Conservation (phyloP, 2,888 invertebrate species). For the Pseudococcus jackbeardsleyi region DNA sequence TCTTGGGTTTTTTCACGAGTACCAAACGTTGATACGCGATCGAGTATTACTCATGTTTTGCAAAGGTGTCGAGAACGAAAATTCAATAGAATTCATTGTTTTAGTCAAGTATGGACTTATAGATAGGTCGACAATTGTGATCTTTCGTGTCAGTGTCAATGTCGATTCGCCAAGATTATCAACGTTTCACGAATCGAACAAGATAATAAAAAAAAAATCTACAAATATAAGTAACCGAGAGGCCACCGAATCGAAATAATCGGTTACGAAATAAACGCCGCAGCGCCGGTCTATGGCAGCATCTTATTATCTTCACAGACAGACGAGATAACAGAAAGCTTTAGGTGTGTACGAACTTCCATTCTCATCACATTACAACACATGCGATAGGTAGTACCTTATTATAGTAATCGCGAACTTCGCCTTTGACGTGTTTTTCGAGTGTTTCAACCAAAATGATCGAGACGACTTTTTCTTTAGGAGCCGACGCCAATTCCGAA, state of each 20-base stretch:
- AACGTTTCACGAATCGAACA: background rate
- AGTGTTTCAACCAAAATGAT: background rate
- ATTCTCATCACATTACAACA: background rate
- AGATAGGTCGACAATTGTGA: background rate
- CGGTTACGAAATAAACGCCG: conserved; percentile 2
- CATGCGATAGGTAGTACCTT: background rate
- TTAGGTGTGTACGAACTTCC: background rate
- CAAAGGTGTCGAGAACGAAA: background rate
- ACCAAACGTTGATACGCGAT: too few species aligned
- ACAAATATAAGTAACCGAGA: background rate
- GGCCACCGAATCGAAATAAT: conserved; percentile 4
- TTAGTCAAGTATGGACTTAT: background rate
- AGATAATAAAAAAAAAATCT: conserved; percentile 4
- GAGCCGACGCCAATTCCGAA: background rate
- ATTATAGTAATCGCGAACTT: background rate
- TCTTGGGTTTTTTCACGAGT: too few species aligned
- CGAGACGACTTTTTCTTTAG: background rate
- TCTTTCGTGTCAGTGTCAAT: conserved; percentile 4
- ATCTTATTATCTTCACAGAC: background rate
- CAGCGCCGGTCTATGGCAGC: background rate
- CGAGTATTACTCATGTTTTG: too few species aligned
- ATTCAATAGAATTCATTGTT: conserved; percentile 13
- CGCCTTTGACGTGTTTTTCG: background rate
- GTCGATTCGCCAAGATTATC: background rate
- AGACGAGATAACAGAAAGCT: background rate